Conservation (phyloP, 1,140 invertebrate species). For the Cotesia vestalis region DNA sequence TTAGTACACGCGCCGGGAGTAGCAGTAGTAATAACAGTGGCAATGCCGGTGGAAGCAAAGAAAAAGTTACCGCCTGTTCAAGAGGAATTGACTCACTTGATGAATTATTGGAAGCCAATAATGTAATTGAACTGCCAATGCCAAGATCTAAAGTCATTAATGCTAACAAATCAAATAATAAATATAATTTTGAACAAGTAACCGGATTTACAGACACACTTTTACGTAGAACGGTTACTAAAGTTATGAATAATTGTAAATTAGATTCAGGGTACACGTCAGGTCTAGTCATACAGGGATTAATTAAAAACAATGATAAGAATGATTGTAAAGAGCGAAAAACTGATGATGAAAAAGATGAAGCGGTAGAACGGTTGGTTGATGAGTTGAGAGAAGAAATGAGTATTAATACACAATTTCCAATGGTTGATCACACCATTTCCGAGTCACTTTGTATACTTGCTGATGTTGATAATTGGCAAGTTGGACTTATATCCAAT, state of each 20-base stretch:
- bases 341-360: conserved; percentile 30
- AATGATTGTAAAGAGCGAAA: conserved; percentile 40
- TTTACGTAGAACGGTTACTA: conserved; percentile 45
- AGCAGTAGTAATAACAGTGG: too few species aligned
- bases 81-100: conserved; percentile 53
- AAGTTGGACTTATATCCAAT: conserved; percentile 63
- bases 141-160: conserved; percentile 59
- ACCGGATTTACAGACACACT: conserved; percentile 58
- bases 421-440: conserved; percentile 73
- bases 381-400: conserved; percentile 58
- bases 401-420: conserved; percentile 53
- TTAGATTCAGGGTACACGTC: conserved; percentile 53
- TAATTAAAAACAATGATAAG: conserved; percentile 50
- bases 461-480: conserved; percentile 86
- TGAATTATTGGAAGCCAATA: conserved; percentile 61
- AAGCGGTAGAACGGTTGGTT: conserved; percentile 51
- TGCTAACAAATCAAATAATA: conserved; percentile 25
- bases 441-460: conserved; percentile 84
- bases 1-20: conserved; percentile 32
- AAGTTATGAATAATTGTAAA: conserved; percentile 31
- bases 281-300: conserved; percentile 61
- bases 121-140: conserved; percentile 71
- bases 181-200: conserved; percentile 37
- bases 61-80: conserved; percentile 20
- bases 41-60: too few species aligned